Evolutionary conservation across 2,888 invertebrate species (phyloP).

Genomic region (Dicycla oo): DNA sequence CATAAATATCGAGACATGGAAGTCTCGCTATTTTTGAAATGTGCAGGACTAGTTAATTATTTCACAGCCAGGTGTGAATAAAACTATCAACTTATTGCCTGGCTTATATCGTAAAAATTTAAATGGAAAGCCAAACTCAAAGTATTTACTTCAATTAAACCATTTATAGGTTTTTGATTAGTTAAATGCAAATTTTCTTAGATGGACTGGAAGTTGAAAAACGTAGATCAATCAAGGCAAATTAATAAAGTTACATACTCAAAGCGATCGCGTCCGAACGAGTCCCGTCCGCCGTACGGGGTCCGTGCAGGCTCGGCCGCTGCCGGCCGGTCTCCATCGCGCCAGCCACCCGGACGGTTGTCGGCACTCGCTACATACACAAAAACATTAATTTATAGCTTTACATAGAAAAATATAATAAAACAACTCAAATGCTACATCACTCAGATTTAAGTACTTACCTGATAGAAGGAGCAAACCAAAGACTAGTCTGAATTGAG

Average conservation of each 20-base stretch:
- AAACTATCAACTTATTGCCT: constrained; percentile 2
- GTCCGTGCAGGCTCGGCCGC: constrained; percentile 83
- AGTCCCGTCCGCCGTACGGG: constrained; percentile 88
- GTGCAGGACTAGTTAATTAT: constrained; percentile 16
- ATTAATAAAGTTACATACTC: constrained; percentile 74
- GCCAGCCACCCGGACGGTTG: constrained; percentile 88
- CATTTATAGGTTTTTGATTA: neutral
- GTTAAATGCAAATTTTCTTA: neutral
- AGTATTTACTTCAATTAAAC: no score
- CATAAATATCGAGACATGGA: constrained; percentile 38
- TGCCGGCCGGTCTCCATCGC: constrained; percentile 85
- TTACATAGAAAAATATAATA: neutral
- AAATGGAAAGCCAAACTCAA: neutral
- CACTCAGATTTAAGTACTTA: constrained; percentile 80
- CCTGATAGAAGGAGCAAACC: constrained; percentile 85
- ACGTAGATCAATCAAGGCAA: neutral
- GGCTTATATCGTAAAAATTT: neutral
- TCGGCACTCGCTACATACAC: constrained; percentile 81
- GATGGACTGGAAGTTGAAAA: neutral
- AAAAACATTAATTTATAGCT: constrained; percentile 9
- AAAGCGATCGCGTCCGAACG: constrained; percentile 83
- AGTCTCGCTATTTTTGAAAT: constrained; percentile 38
- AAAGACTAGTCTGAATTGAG: constrained; percentile 96
- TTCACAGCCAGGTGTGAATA: constrained; percentile 9
- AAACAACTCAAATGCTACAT: constrained; percentile 30